Base-by-base conservation (phyloP, 2,113 vertebrate species). In the Scytalopus superciliaris region DNA sequence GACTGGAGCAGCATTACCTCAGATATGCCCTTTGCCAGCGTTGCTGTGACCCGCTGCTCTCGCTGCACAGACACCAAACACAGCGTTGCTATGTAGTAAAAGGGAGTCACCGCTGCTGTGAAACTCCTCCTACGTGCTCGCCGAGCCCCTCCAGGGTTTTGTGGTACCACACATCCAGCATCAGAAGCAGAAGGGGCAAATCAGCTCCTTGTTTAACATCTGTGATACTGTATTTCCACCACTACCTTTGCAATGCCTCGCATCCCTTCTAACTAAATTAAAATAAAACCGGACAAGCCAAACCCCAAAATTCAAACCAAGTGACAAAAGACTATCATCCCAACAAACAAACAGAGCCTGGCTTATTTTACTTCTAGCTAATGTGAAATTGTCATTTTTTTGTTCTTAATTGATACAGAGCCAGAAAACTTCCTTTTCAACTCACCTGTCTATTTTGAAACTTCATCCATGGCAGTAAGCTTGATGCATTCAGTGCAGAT, bases 171-270 rank as follows among this genome's bases (percentile, higher is more conserved):
- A 31, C 63, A 50, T 37, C 22, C 30, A 31, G 35, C 70, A 2
- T 39, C 67, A 39, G 59, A 44, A 84, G 52, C 50, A 9, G 42
- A 47, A 74, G 10, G 28, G 16, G 19, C 39, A 28, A 64, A 63
- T 63, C 42, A 68, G n/a, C 27, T 78, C 25, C 49, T 73, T 13
- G 2, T 39, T 72, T 31, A 40, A n/a, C 19, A 15, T 40, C n/a
- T 30, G 3, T 75, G 24, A 16, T 37, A 6, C 9, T 25, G 0
- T 14, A 9, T n/a, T 44, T 31, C 45, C 21, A 0, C 2, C 2
- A 18, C 40, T 77, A 21, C 10, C 24, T 86, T 23, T 33, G 59
- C 39, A n/a, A 40, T 25, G 37, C 57, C 16, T 73, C 63, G 33
- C 28, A 25, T 14, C 7, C 24, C 12, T 7, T 45, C 49, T 13